A percentile compares a stretch with the other conserved stretches of the same genome.
phyloP scores from a whole-genome alignment of 2,113 vertebrate genomes.

The Centropus bengalensis region DNA sequence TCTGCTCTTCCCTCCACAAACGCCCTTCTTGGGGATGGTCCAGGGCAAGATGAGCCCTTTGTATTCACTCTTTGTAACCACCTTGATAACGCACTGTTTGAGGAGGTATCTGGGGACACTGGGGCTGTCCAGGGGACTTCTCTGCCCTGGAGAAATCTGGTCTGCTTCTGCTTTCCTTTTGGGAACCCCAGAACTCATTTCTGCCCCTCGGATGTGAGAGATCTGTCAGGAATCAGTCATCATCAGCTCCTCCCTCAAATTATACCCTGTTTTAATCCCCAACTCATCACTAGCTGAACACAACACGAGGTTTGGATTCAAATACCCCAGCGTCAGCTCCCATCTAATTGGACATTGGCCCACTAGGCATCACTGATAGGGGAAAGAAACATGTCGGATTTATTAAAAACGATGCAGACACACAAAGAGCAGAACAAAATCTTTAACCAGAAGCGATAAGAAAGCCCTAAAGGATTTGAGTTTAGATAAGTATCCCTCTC shows the following conservation, averaged over 20 bases:
- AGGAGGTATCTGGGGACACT: neutral
- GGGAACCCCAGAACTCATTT: neutral
- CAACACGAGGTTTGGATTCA: neutral
- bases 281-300: neutral
- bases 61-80: neutral
- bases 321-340: neutral
- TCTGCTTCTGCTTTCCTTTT: neutral
- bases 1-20: neutral
- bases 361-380: neutral
- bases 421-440: constrained; percentile 34
- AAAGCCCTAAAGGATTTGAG: neutral
- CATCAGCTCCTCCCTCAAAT: neutral
- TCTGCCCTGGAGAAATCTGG: neutral
- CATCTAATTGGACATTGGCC: neutral
- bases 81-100: neutral
- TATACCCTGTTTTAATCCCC: neutral
- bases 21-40: neutral
- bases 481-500: neutral
- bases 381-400: neutral
- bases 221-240: neutral
- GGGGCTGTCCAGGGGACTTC: accelerated
- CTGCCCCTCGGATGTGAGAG: neutral
- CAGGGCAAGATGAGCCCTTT: neutral
- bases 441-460: neutral
- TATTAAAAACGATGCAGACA: neutral